phyloP scores from a whole-genome alignment of 1,140 invertebrate genomes.

The Ruditapes philippinarum region DNA sequence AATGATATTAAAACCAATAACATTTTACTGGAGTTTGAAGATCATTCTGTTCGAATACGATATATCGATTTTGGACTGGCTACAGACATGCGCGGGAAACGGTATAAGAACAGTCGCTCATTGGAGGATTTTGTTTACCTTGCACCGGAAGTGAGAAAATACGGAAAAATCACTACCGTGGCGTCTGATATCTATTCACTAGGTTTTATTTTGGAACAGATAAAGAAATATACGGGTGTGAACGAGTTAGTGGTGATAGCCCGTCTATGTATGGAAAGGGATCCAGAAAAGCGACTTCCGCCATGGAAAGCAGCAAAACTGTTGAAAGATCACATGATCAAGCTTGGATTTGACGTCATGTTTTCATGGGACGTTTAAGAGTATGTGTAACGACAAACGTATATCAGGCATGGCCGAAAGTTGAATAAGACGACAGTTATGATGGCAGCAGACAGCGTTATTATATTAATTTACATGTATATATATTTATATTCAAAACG shows the following conservation, averaged over 20 bases:
- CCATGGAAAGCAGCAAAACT: not conserved
- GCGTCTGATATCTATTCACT: conserved; percentile 63
- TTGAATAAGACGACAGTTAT: too few relatives aligned
- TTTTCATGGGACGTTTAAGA: too few relatives aligned
- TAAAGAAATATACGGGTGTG: conserved; percentile 6
- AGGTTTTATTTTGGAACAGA: conserved; percentile 54
- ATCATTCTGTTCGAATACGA: conserved; percentile 12
- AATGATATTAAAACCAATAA: conserved; percentile 65
- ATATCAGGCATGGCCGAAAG: too few relatives aligned
- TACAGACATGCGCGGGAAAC: conserved; percentile 58
- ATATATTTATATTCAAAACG: too few relatives aligned
- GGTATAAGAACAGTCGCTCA: conserved; percentile 56
- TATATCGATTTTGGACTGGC: conserved; percentile 64
- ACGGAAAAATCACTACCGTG: conserved; percentile 37
- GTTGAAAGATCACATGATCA: conserved; percentile 15
- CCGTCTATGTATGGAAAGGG: conserved; percentile 41
- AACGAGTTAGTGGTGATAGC: conserved; percentile 30
- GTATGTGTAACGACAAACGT: too few relatives aligned
- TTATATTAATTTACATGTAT: too few relatives aligned
- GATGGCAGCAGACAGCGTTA: too few relatives aligned
- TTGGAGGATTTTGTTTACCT: conserved; percentile 61
- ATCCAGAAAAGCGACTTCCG: conserved; percentile 50
- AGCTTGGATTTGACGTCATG: not conserved
- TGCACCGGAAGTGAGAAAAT: conserved; percentile 62
- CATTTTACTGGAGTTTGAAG: conserved; percentile 36